Conservation (phyloP, 1,140 invertebrate genomes). For the Polyergus mexicanus region DNA sequence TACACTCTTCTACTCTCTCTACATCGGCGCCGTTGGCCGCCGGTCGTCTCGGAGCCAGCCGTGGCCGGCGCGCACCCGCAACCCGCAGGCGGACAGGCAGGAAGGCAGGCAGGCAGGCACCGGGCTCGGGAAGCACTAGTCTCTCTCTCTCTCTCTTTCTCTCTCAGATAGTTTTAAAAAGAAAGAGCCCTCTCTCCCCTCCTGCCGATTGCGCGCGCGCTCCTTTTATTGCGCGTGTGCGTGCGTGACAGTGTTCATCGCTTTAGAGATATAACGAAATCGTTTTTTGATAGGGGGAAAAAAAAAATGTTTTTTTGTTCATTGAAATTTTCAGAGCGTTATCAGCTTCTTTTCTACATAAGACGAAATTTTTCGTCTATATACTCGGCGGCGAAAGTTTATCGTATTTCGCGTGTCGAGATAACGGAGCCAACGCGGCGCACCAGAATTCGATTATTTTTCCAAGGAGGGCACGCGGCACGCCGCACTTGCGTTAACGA, state of each 20-base stretch:
- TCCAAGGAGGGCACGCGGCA: conserved; percentile 54
- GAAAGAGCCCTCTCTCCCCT: not conserved
- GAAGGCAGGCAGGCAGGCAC: not conserved
- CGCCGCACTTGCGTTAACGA: conserved; percentile 61
- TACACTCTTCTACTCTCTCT: no score
- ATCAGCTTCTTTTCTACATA: not conserved
- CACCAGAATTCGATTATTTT: conserved; percentile 7
- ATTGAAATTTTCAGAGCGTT: no score
- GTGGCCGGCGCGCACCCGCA: conserved; percentile 63
- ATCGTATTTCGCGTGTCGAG: not conserved
- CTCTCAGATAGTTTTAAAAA: not conserved
- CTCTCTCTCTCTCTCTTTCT: no score
- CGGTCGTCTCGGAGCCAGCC: conserved; percentile 34
- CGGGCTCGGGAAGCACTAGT: no score
- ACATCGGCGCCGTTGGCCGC: not conserved
- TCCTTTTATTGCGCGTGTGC: no score
- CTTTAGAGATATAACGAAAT: no score
- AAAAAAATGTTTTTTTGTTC: no score
- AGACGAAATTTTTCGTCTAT: not conserved
- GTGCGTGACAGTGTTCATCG: no score
- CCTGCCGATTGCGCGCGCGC: no score
- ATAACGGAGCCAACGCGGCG: not conserved
- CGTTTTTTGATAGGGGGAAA: no score
- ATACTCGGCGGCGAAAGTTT: not conserved
- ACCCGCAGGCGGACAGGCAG: conserved; percentile 19